phyloP scores from a whole-genome alignment of 2,113 vertebrate genomes.

The Piaya cayana region DNA sequence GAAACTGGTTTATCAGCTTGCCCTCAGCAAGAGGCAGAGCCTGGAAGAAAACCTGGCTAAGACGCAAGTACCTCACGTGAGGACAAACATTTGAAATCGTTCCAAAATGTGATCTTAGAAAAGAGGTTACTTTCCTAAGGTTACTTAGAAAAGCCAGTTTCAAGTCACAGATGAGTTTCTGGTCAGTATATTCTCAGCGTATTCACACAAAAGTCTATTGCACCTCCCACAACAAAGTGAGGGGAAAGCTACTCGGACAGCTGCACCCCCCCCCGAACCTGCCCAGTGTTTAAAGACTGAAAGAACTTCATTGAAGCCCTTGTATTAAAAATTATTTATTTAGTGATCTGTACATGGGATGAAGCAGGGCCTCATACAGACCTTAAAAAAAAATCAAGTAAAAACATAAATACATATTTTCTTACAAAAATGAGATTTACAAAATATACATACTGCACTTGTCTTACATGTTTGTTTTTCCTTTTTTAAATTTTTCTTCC shows the following conservation, averaged over 20 bases:
- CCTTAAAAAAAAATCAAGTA: conserved; percentile 80
- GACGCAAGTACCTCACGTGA: neutral
- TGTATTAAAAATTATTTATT: conserved; percentile 87
- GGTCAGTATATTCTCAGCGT: neutral
- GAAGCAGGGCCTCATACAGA: conserved; percentile 81
- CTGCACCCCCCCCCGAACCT: neutral
- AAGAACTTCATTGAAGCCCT: conserved; percentile 1
- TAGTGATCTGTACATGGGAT: conserved; percentile 86
- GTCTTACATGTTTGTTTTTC: conserved; percentile 66
- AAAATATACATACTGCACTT: conserved; percentile 86
- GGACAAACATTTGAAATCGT: neutral
- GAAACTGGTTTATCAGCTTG: conserved; percentile 43
- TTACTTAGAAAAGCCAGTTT: neutral
- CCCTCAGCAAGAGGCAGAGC: neutral
- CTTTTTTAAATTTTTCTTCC: conserved; percentile 29
- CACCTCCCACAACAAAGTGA: neutral
- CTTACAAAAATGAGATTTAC: conserved; percentile 87
- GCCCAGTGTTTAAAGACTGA: neutral
- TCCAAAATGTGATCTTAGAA: neutral
- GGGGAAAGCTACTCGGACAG: neutral
- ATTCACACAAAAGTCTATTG: neutral
- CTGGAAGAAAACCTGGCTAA: conserved; percentile 19
- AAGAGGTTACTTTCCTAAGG: too few species aligned
- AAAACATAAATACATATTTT: conserved; percentile 92
- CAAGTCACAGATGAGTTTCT: neutral